Evolutionary conservation across 2,888 invertebrate genomes (phyloP).

Genomic region (Cepaea hortensis): DNA sequence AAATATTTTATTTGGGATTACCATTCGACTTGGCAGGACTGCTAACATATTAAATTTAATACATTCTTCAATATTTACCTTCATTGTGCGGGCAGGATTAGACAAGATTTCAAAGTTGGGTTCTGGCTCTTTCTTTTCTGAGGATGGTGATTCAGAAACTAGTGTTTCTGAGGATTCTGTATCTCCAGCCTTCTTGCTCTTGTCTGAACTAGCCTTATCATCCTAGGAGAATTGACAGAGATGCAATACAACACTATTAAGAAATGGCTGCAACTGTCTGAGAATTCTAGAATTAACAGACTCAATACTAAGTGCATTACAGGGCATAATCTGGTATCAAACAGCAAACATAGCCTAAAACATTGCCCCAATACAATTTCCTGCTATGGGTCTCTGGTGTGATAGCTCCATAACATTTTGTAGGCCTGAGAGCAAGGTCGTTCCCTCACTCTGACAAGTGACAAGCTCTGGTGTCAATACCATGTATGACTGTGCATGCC

Average conservation of each 20-base stretch:
- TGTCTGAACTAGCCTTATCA: slow-evolving; percentile 58
- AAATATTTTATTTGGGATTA: no score
- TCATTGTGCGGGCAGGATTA: slow-evolving; percentile 95
- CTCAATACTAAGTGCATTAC: neutral
- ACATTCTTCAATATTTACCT: slow-evolving; percentile 81
- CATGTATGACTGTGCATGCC: no score
- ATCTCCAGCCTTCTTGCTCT: slow-evolving; percentile 84
- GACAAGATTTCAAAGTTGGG: slow-evolving; percentile 91
- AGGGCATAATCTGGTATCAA: no score
- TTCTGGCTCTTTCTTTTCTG: slow-evolving; percentile 81
- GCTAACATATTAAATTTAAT: no score
- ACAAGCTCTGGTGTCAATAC: no score
- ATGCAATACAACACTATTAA: neutral
- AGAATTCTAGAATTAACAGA: neutral
- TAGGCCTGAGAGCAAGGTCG: no score
- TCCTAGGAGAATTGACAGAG: slow-evolving; percentile 55
- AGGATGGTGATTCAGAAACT: slow-evolving; percentile 58
- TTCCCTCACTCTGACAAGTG: no score
- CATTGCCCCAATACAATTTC: no score
- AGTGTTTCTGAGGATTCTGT: slow-evolving; percentile 53
- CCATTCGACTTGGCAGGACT: no score
- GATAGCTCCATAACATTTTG: no score
- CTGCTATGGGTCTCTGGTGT: no score
- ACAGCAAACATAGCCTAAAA: no score
- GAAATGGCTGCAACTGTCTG: neutral